phyloP scores from a whole-genome alignment of 2,113 vertebrate genomes.

The Arothron firmamentum region DNA sequence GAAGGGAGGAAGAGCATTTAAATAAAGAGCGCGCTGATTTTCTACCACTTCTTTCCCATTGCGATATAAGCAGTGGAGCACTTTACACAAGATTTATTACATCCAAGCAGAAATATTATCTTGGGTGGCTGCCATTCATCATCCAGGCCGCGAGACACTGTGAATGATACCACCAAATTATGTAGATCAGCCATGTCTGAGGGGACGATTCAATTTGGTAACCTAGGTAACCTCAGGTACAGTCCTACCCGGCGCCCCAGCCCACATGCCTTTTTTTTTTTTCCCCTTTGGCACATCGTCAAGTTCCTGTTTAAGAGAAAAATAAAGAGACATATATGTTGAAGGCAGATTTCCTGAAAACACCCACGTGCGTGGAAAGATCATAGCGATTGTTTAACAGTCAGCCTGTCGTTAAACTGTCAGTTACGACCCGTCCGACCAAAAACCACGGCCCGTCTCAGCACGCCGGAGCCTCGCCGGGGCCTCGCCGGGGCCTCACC shows the following conservation, averaged over 20 bases:
- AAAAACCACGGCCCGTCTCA: too few species aligned
- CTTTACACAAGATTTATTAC: constrained; percentile 92
- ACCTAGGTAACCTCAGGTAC: constrained; percentile 97
- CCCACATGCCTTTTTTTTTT: constrained; percentile 23
- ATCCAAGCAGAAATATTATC: constrained; percentile 96
- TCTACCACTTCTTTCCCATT: constrained; percentile 45
- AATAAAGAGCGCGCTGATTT: constrained; percentile 9
- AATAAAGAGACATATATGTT: neutral
- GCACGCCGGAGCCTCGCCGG: too few species aligned
- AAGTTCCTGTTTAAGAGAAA: constrained; percentile 38
- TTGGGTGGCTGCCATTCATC: constrained; percentile 91
- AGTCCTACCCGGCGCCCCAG: constrained; percentile 36
- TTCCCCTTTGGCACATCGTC: constrained; percentile 20
- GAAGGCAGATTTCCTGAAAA: too few species aligned
- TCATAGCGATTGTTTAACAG: too few species aligned
- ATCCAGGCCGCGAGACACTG: constrained; percentile 83
- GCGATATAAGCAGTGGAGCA: constrained; percentile 72
- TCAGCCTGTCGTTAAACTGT: too few species aligned
- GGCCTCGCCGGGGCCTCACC: too few species aligned
- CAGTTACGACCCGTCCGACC: too few species aligned
- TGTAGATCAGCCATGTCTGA: constrained; percentile 92
- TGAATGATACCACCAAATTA: constrained; percentile 95
- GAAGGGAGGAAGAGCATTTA: constrained; percentile 25
- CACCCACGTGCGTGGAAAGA: too few species aligned
- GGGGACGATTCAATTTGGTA: constrained; percentile 95